These are phyloP conservation scores for Carlito syrichta DNA, from an alignment of 2,113 vertebrate species.

Conservation along the genomic window DNA sequence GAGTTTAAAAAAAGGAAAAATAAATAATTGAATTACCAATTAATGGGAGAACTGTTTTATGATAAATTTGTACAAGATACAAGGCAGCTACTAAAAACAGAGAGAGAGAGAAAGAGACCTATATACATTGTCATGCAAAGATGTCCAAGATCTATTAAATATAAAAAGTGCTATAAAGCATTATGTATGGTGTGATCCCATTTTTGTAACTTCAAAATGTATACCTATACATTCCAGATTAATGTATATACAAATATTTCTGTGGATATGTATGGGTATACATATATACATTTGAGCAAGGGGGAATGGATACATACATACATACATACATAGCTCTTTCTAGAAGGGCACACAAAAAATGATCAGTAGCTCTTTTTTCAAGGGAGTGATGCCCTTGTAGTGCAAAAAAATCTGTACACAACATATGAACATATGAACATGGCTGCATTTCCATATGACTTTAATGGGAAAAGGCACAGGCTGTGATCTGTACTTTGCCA, in stretches of 20 bases:
- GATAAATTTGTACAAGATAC: neutral
- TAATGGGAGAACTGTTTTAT: neutral
- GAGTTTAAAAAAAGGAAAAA: neutral
- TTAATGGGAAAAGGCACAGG: neutral
- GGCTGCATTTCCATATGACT: neutral
- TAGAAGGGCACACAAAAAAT: neutral
- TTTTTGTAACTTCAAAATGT: neutral
- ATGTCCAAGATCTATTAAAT: neutral
- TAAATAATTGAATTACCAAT: neutral
- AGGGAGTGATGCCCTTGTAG: rapidly evolving
- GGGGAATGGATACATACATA: neutral
- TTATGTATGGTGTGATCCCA: neutral
- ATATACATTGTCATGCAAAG: neutral
- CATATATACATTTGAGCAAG: neutral
- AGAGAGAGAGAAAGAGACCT: neutral
- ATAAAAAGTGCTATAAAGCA: neutral
- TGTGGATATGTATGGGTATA: neutral
- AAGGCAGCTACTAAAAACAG: neutral
- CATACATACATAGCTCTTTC: neutral
- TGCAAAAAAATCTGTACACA: neutral
- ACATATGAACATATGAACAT: neutral
- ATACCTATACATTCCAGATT: neutral
- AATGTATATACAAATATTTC: neutral
- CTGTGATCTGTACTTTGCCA: neutral
- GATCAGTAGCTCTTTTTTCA: neutral